Base-by-base conservation (phyloP, 2,113 vertebrate genomes). In the Megaceryle maxima region DNA sequence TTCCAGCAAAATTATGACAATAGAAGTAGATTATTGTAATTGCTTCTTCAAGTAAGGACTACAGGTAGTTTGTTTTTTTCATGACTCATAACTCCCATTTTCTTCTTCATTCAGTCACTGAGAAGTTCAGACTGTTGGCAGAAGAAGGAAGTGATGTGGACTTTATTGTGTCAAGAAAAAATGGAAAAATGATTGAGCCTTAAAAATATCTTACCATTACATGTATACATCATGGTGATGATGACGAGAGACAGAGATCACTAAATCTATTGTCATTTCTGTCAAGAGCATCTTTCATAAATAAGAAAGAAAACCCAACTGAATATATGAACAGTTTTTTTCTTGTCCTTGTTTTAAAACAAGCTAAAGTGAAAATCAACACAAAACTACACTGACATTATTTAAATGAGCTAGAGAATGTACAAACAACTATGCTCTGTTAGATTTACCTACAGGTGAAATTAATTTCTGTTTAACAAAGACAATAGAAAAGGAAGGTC, bases 1-100 rank as follows among this genome's bases (percentile, higher is more conserved):
- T 96, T 96, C 66, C 78, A 78, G 74, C 39, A 94, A 96, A 97
- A 98, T 94, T 94, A 95, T 95, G 91, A 94, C 92, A 96, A 83
- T 90, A 90, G 64, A 94, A 97, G 96, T 76, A 90, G 78, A 95
- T 97, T 86, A 92, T 74, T 97, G 56, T 92, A 97, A 97, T 91
- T 97, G 66, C 57, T 88, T 96, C 81, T 93, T 92, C 66, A 95
- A 95, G 76, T 24, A 63, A 85, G 68, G 46, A 79, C 91, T 92
- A 91, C 75, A 96, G 59, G 87, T 94, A 18, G 39, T 87, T 95
- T 88, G 83, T 10, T 89, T 22, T 82, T 22, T 87, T 82, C 62
- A 22, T 72, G 62, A 92, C 39, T 94, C 93, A 90, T 96, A 96
- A 94, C 75, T 66, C 20, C 41, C 31, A 88, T 87, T 94, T 95